A percentile compares a stretch with the other conserved stretches of the same genome.
Conservation (phyloP, 2,888 invertebrate species). For the Cryptus viduatorius region DNA sequence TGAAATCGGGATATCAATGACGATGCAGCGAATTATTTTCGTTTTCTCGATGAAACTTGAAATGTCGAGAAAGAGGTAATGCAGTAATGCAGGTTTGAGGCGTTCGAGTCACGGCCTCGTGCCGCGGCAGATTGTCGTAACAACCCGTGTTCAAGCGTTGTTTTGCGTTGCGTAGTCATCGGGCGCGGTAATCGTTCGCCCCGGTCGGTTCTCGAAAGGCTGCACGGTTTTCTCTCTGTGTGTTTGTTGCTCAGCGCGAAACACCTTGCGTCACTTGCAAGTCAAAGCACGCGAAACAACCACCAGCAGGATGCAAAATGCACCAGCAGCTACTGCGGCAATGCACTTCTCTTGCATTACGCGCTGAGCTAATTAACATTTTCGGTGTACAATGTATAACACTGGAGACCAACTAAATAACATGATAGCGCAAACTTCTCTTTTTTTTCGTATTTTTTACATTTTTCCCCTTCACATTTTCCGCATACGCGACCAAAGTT, state of each 20-base stretch:
- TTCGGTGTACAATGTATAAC: slow-evolving; percentile 60
- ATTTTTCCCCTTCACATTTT: slow-evolving; percentile 26
- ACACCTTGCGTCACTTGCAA: slow-evolving; percentile 78
- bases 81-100: background rate
- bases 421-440: background rate
- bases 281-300: slow-evolving; percentile 77
- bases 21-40: background rate
- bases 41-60: slow-evolving; percentile 23
- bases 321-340: slow-evolving; percentile 15
- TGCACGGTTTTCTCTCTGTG: background rate
- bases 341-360: slow-evolving; percentile 20
- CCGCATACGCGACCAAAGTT: slow-evolving; percentile 3
- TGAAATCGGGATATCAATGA: background rate
- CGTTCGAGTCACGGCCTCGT: slow-evolving; percentile 78
- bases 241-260: slow-evolving; percentile 65
- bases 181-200: slow-evolving; percentile 64
- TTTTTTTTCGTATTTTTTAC: background rate
- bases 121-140: slow-evolving; percentile 78
- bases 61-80: slow-evolving; percentile 27
- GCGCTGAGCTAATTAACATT: slow-evolving; percentile 76
- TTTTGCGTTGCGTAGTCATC: slow-evolving; percentile 76
- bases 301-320: slow-evolving; percentile 63
- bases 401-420: too few relatives aligned
- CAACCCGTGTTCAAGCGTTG: slow-evolving; percentile 71
- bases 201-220: slow-evolving; percentile 57